These are phyloP conservation scores for Alcis repandata DNA, from an alignment of 2,888 invertebrate species.

Conservation along the genomic window DNA sequence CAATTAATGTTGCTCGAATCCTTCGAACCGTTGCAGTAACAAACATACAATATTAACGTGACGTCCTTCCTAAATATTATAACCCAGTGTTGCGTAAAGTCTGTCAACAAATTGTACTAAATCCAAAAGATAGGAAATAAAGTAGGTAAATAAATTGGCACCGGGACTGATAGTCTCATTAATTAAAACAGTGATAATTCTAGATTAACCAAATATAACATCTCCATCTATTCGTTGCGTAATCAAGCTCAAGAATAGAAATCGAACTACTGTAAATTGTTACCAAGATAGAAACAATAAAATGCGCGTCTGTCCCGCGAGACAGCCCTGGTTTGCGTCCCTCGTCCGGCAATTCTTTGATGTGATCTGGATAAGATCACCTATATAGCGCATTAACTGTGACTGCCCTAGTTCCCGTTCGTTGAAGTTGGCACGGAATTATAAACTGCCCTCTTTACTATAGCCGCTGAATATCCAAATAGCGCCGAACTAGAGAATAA, in stretches of 20 bases:
- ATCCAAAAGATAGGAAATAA: constrained; percentile 1
- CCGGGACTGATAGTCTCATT: not conserved
- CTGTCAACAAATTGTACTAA: not conserved
- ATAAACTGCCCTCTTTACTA: constrained; percentile 86
- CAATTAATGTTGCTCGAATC: too few relatives aligned
- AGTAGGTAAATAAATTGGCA: constrained; percentile 1
- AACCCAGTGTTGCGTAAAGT: not conserved
- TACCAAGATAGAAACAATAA: constrained; percentile 46
- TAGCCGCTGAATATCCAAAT: constrained; percentile 72
- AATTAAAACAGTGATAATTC: constrained; percentile 5
- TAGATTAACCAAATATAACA: not conserved
- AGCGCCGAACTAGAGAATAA: constrained; percentile 51
- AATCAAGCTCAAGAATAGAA: constrained; percentile 8
- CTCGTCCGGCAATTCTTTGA: constrained; percentile 70
- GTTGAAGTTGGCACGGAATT: constrained; percentile 83
- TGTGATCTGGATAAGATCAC: constrained; percentile 83
- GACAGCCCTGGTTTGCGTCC: constrained; percentile 64
- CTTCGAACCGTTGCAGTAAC: too few relatives aligned
- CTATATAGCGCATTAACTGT: constrained; percentile 77
- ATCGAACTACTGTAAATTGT: constrained; percentile 17
- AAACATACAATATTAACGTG: too few relatives aligned
- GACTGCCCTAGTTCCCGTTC: constrained; percentile 82
- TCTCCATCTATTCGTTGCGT: constrained; percentile 9
- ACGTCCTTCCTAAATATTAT: not conserved
- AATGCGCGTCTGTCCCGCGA: constrained; percentile 55